Base-by-base conservation (phyloP, 2,797 vertebrate species). In the Neosalanx taihuensis region DNA sequence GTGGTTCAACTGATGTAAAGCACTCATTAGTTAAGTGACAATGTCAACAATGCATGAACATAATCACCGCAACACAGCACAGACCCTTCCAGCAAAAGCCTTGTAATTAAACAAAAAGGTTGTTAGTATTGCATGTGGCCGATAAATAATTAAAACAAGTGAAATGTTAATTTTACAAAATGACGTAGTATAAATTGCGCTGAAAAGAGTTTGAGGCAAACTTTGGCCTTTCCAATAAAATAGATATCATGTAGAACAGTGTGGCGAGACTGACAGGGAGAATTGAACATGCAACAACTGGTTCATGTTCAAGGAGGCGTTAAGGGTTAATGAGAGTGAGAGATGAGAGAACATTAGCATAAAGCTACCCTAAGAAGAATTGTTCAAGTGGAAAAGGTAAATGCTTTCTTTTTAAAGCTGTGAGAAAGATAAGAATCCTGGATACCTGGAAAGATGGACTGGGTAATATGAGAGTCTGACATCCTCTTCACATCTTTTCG, bases 111-210 rank as follows among this genome's bases (percentile, higher is more conserved):
- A 70, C 35, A 64, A 70, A 66, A 35, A 37, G 61, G 53, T 79
- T 74, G 49, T 74, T 41, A 49, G 74, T 49, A 41, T 53, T 53
- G 66, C 72, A 72, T 23, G 35, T 57, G 62, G 20, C 23, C 33
- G 15, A 66, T 83, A 51, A 74, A 76, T 82, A 73, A 78, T 83
- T 71, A 37, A 82, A 67, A 59, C 49, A 76, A 83, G 64, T 85
- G 0, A 85, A 85, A 81, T 74, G 78, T 81, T 77, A 58, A 82
- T 81, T 46, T 66, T 66, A 65, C 68, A 70, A 79, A 77, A 73
- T 68, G 6, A 76, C 70, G 53, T 75, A 62, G 73, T 73, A 79
- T 79, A 76, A 73, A 78, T 79, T 83, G 59, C 49, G 37, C 53
- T 10, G 70, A 58, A 6, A 35, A 56, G 57, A 51, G 63, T 71